A percentile compares a stretch with the other conserved stretches of the same genome.
Evolutionary conservation across 2,113 vertebrate genomes (phyloP).

Genomic region (Saguinus imperator): DNA sequence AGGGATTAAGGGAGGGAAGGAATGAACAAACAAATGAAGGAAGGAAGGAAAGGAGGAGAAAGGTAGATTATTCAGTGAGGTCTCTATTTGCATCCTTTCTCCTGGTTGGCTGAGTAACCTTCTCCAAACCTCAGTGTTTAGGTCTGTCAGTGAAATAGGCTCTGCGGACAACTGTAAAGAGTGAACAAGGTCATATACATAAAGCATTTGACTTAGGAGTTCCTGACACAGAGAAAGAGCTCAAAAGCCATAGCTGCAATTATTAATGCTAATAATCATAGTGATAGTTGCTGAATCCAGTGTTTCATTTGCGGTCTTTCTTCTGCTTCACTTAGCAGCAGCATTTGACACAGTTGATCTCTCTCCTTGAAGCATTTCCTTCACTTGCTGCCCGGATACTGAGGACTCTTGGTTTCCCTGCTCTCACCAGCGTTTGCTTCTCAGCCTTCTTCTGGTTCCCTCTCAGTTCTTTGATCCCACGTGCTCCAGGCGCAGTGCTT

Average conservation of each 20-base stretch:
- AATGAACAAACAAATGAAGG: not conserved
- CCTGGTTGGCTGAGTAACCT: accelerated
- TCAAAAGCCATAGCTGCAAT: not conserved
- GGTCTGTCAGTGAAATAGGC: not conserved
- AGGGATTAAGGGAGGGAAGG: not conserved
- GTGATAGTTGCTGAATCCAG: no score
- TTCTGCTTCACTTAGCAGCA: not conserved
- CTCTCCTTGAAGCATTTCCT: not conserved
- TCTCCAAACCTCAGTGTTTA: not conserved
- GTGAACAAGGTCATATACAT: not conserved
- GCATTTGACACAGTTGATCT: not conserved
- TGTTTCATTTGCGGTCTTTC: not conserved
- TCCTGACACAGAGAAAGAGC: not conserved
- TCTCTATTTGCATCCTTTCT: not conserved
- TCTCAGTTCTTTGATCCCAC: not conserved
- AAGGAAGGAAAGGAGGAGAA: not conserved
- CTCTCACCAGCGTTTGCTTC: not conserved
- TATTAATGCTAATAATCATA: not conserved
- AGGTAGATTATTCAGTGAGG: not conserved
- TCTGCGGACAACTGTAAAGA: not conserved
- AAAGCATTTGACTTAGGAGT: not conserved
- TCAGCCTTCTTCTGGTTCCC: not conserved
- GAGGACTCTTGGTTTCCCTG: not conserved
- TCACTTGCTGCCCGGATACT: not conserved
- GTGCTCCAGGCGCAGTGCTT: not conserved